Evolutionary conservation across 2,888 invertebrate genomes (phyloP).

Genomic region (Orchesellides sinensis): DNA sequence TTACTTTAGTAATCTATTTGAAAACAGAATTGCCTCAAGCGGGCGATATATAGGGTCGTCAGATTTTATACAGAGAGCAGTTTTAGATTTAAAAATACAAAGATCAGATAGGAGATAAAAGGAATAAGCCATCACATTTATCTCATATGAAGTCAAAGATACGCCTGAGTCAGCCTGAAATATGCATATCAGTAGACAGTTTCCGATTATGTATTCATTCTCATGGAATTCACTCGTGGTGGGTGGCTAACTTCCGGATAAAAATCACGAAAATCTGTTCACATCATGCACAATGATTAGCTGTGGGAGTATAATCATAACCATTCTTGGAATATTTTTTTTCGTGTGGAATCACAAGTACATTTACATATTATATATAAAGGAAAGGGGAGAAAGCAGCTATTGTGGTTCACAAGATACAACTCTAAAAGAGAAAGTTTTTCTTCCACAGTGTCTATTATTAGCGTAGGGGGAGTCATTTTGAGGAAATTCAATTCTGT

Average conservation of each 20-base stretch:
- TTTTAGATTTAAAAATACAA: conserved; percentile 30
- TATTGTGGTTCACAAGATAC: not conserved
- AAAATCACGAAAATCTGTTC: conserved; percentile 34
- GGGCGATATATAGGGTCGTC: not conserved
- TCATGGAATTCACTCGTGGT: not conserved
- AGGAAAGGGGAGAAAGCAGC: not conserved
- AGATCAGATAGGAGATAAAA: conserved; percentile 24
- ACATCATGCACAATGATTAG: conserved; percentile 55
- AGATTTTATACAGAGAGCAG: not conserved
- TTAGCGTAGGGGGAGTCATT: conserved; percentile 61
- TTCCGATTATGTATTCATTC: not conserved
- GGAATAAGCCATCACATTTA: not conserved
- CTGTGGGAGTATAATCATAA: conserved; percentile 40
- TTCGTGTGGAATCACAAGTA: not conserved
- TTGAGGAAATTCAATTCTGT: conserved; percentile 63
- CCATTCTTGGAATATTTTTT: conserved; percentile 39
- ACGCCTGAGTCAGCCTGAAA: not conserved
- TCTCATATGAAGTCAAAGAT: not conserved
- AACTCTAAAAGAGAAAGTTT: conserved; percentile 13
- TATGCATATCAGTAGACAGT: not conserved
- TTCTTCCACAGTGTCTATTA: conserved; percentile 58
- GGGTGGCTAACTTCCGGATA: conserved; percentile 45
- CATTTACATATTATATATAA: conserved; percentile 14
- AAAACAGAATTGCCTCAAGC: not conserved
- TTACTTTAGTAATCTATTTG: conserved; percentile 26